phyloP scores from a whole-genome alignment of 2,797 vertebrate genomes.

The Brotogeris chrysoptera region DNA sequence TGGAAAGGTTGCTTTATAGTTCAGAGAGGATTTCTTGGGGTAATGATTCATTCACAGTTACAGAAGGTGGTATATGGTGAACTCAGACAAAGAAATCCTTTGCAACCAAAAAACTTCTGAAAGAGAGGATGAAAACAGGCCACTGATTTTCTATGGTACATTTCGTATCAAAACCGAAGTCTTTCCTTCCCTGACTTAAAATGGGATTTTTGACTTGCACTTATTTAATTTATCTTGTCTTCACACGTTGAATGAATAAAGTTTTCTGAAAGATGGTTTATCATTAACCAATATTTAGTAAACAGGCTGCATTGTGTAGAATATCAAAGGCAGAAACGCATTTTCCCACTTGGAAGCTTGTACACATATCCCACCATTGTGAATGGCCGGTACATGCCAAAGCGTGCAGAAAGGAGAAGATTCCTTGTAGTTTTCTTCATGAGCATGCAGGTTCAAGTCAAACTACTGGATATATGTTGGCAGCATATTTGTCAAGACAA shows the following conservation, averaged over 20 bases:
- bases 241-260: background rate
- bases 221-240: background rate
- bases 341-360: background rate
- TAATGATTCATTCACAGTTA: background rate
- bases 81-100: background rate
- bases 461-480: background rate
- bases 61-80: background rate
- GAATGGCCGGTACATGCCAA: background rate
- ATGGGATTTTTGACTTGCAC: background rate
- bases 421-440: background rate
- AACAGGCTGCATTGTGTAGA: background rate
- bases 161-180: background rate
- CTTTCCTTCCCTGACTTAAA: background rate
- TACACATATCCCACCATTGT: background rate
- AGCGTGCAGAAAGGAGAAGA: background rate
- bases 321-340: background rate
- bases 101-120: background rate
- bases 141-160: background rate
- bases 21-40: background rate
- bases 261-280: background rate
- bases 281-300: background rate
- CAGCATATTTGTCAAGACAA: background rate
- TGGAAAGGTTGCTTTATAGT: background rate
- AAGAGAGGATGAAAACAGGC: background rate
- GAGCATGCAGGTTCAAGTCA: background rate